Evolutionary conservation across 2,113 vertebrate genomes (phyloP), one percentile per base, ranked within the genome.

Genomic region (Mustela nigripes): DNA sequence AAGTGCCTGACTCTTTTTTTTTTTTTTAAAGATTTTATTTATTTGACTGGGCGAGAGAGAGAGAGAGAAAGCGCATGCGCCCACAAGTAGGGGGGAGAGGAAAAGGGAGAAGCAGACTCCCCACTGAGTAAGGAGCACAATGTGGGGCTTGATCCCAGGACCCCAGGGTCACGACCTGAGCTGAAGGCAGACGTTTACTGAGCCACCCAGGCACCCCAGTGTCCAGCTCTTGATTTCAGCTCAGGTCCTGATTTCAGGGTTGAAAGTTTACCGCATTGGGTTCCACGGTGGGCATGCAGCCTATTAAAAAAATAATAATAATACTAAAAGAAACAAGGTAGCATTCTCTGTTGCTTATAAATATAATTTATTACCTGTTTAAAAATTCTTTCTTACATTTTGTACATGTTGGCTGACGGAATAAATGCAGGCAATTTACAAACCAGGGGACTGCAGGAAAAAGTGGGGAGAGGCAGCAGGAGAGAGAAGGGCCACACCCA

Each of bases 291-390:
- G 67, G 67, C 33, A 10, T 69, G 63, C 28, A 67, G 14, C 63
- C 63, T 33, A 33, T 33, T 33, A 33, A 33, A 65, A 31, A 31
- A 65, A 67, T 36, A 65, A 33, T 53, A 53, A 53, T 53, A 53
- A 65, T 56, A 18, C 5, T 56, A 33, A 16, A 65, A 16, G 31
- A 63, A 78, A 80, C 7, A 7, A 94, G 80, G 14, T 53, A 24
- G 14, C 4, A 56, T 48, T 76, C 73, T 98, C 96, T 98, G 92
- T 99, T 99, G 99, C 99, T 99, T 99, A 99, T 99, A 99, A 99
- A 99, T 99, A 99, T 99, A 99, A 99, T 99, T 99, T 99, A 99
- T 99, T 99, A 99, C 99, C 99, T 99, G 99, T 99, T 99, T 99
- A 99, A 99, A 99, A 99, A 99, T 99, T 99, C 99, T 99, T 99